Evolutionary conservation across 2,797 vertebrate species (phyloP).

Genomic region (Cyprinodon diabolis): DNA sequence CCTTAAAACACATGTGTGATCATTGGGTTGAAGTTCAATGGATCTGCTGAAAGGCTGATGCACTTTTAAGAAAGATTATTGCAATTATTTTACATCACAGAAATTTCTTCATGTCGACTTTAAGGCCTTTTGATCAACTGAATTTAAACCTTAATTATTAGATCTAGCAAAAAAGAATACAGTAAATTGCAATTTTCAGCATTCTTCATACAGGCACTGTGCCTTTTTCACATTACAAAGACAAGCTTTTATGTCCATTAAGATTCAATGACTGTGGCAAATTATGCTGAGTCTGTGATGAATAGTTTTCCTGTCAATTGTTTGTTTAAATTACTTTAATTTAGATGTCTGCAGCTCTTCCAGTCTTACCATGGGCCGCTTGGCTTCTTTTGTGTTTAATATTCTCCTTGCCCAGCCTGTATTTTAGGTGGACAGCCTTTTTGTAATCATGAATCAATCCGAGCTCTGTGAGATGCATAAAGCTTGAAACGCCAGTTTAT

Average conservation of each 20-base stretch:
- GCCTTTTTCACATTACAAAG: neutral
- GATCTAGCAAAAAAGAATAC: neutral
- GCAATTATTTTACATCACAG: neutral
- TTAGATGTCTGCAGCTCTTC: no score
- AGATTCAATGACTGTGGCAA: neutral
- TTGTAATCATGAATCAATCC: neutral
- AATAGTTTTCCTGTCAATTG: no score
- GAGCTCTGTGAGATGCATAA: neutral
- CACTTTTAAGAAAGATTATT: neutral
- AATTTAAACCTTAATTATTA: neutral
- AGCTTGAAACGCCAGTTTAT: neutral
- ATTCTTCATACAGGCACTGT: neutral
- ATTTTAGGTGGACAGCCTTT: neutral
- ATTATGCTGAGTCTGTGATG: no score
- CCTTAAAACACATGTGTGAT: conserved; percentile 8
- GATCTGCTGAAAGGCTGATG: neutral
- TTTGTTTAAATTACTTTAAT: no score
- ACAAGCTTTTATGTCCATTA: neutral
- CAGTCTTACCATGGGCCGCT: no score
- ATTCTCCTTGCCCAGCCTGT: neutral
- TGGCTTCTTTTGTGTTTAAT: no score
- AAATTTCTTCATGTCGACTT: neutral
- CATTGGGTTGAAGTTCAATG: neutral
- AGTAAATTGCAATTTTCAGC: neutral
- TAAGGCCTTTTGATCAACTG: neutral